A percentile compares a stretch with the other conserved stretches of the same genome.
Conservation (phyloP, 2,888 invertebrate species). For the Platycnemis pennipes region DNA sequence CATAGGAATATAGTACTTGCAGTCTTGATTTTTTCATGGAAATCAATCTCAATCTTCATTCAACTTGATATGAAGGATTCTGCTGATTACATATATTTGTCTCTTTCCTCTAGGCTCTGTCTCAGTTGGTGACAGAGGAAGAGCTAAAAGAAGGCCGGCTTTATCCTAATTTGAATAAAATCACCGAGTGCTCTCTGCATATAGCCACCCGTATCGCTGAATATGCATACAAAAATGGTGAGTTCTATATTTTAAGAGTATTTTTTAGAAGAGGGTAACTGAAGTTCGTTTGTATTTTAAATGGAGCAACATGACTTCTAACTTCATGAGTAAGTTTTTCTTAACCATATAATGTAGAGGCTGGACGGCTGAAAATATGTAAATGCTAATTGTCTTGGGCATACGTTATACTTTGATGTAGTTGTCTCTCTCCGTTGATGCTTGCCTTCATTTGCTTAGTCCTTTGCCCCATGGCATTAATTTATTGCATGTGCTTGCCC, state of each 20-base stretch:
- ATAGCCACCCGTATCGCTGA: constrained; percentile 94
- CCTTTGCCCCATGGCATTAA: neutral
- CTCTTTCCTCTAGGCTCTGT: constrained; percentile 84
- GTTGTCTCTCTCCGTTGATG: neutral
- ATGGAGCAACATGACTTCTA: neutral
- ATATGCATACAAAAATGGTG: constrained; percentile 94
- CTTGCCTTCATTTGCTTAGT: neutral
- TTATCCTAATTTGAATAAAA: constrained; percentile 93
- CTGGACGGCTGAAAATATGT: neutral
- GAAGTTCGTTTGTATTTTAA: neutral
- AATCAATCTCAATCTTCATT: too few relatives aligned
- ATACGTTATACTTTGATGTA: neutral
- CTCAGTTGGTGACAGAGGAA: constrained; percentile 90
- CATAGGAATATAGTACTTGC: too few relatives aligned
- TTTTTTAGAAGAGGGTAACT: neutral
- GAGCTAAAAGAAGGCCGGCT: constrained; percentile 93
- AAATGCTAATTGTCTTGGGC: neutral
- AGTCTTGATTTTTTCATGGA: too few relatives aligned
- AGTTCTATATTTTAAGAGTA: constrained; percentile 70
- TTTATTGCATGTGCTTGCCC: neutral
- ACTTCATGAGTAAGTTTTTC: neutral
- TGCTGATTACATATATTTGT: neutral
- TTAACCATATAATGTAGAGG: neutral
- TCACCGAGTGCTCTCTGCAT: constrained; percentile 92
- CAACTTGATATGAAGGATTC: too few relatives aligned